phyloP scores from a whole-genome alignment of 2,888 invertebrate genomes.

The Heliconius sara region DNA sequence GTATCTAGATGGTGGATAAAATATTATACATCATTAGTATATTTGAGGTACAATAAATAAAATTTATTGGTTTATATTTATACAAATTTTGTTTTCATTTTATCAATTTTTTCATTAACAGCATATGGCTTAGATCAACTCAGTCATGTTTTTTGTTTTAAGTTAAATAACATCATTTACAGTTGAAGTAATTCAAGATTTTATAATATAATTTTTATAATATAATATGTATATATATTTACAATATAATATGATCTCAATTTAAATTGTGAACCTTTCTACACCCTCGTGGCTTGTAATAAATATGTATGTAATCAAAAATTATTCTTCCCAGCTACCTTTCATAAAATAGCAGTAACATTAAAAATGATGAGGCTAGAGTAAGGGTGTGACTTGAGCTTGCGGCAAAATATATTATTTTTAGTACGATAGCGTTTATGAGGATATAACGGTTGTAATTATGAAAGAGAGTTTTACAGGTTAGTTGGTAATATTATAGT shows the following conservation, averaged over 20 bases:
- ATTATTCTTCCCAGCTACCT: slow-evolving; percentile 28
- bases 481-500: background rate
- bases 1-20: too few relatives aligned
- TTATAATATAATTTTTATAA: background rate
- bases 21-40: too few relatives aligned
- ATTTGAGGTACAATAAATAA: too few relatives aligned
- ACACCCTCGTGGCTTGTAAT: slow-evolving; percentile 13
- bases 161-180: too few relatives aligned
- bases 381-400: slow-evolving; percentile 51
- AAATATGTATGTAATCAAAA: slow-evolving; percentile 28
- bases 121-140: background rate
- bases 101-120: background rate
- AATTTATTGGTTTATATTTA: background rate
- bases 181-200: too few relatives aligned
- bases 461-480: slow-evolving; percentile 1
- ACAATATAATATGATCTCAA: background rate
- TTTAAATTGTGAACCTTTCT: background rate
- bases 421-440: slow-evolving; percentile 58
- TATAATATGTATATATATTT: background rate
- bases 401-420: slow-evolving; percentile 57
- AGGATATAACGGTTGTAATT: slow-evolving; percentile 49
- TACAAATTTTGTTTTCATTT: background rate
- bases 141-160: background rate
- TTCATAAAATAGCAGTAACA: slow-evolving; percentile 47
- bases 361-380: slow-evolving; percentile 59